A percentile compares a stretch with the other conserved stretches of the same genome.
phyloP scores from a whole-genome alignment of 2,113 vertebrate species.

The Camelus dromedarius region DNA sequence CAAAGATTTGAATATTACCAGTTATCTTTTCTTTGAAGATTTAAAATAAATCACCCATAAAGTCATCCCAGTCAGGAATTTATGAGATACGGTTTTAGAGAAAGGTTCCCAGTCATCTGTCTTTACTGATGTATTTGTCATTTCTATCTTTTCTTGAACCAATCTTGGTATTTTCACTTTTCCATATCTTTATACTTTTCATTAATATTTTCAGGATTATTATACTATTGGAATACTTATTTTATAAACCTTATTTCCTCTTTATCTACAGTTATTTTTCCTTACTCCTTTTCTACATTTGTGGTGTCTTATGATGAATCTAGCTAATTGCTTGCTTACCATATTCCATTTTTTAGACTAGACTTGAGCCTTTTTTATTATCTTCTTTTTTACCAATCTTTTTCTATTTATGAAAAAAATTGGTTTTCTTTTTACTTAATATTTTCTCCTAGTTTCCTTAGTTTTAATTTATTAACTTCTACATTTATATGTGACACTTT shows the following conservation, averaged over 20 bases:
- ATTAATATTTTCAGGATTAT: neutral
- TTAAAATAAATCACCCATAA: conserved; percentile 2
- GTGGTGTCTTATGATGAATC: neutral
- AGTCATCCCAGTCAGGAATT: conserved; percentile 11
- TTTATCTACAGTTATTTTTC: neutral
- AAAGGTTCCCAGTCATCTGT: neutral
- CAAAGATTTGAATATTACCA: neutral
- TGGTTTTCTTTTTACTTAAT: neutral
- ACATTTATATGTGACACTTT: neutral
- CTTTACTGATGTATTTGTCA: neutral
- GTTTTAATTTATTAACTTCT: neutral
- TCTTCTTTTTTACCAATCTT: neutral
- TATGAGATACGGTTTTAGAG: neutral
- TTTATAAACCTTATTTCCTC: neutral
- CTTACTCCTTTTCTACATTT: neutral
- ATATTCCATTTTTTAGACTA: neutral
- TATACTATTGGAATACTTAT: neutral
- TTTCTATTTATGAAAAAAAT: neutral
- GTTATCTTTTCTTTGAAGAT: neutral
- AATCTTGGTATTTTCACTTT: neutral
- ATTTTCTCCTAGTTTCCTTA: neutral
- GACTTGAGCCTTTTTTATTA: neutral
- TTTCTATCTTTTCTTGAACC: neutral
- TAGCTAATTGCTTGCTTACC: neutral
- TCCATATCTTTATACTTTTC: neutral